Conservation (phyloP, 2,113 vertebrate genomes). For the Nyctereutes procyonoides region DNA sequence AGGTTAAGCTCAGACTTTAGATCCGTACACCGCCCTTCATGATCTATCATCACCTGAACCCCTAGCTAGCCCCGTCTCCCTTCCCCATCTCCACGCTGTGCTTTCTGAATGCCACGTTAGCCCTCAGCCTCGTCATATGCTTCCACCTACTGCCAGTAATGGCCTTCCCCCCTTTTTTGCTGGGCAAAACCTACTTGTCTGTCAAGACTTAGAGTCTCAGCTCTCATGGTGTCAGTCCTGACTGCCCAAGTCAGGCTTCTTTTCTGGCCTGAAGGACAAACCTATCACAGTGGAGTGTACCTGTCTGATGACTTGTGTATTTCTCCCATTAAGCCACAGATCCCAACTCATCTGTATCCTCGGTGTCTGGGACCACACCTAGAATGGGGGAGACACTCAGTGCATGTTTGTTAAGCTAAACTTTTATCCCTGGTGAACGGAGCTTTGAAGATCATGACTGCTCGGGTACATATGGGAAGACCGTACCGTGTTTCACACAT, state of each 20-base stretch:
- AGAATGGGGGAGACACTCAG: background rate
- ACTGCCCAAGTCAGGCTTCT: background rate
- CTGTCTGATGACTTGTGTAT: background rate
- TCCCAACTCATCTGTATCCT: background rate
- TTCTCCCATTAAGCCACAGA: background rate
- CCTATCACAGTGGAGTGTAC: accelerated
- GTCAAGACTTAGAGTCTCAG: background rate
- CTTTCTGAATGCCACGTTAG: background rate
- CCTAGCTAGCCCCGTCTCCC: background rate
- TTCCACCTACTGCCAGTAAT: background rate
- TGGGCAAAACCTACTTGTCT: background rate
- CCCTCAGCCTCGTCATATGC: background rate
- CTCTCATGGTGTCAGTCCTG: background rate
- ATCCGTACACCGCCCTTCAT: background rate
- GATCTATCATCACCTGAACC: background rate
- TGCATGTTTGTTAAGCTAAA: background rate
- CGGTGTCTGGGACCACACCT: background rate
- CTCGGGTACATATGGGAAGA: background rate
- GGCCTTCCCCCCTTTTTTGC: background rate
- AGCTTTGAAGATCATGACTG: background rate
- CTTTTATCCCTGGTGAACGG: background rate
- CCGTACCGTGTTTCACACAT: background rate
- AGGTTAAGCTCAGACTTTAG: background rate
- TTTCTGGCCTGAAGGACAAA: background rate
- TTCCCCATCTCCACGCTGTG: background rate